Evolutionary conservation across 2,113 vertebrate species (phyloP), one percentile per base, ranked within the genome.

Genomic region (Silurus glanis): DNA sequence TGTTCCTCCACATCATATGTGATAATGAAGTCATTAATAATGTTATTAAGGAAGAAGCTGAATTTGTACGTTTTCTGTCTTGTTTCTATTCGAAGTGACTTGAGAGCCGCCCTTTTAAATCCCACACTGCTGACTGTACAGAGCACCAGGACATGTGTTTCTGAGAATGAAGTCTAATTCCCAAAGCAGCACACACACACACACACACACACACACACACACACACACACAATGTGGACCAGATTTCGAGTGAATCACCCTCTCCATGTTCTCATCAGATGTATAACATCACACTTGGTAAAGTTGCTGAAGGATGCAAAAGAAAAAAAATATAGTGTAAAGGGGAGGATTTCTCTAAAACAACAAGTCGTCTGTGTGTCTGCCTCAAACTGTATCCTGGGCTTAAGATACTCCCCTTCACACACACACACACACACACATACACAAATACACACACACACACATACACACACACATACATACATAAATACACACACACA

Each of bases 361-460:
- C 58, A 64, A 71, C 58, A 64, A 71, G 82, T 83, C 58, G 74
- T 80, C 81, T 82, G 67, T 80, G 83, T 72, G 51, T 66, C 79
- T 76, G 83, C 53, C 85, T 82, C 74, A 81, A 85, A 51, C 82
- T 83, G 83, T 86, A 84, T 87, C 86, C 78, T 61, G n/a, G 37
- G 67, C 21, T 83, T 21, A 79, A 85, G 66, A 76, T 3, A 85
- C 71, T 72, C 62, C 72, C 83, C 12, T 25, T 17, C 49, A n/a
- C 64, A 80, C 80, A 78, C 66, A 84, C 84, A 66, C 85, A 5
- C 53, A 58, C 76, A 66, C 66, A 79, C 69, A 84, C 76, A 61
- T 51, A 82, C 51, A 85, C 37, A 80, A 71, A 56, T 74, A 76
- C 23, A 21, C 55, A 58, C 25, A 84, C 49, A 37, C 28, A 83